Percentiles rank a stretch among this genome's conserved stretches.
Conservation (phyloP, 2,113 vertebrate species). For the Daubentonia madagascariensis region DNA sequence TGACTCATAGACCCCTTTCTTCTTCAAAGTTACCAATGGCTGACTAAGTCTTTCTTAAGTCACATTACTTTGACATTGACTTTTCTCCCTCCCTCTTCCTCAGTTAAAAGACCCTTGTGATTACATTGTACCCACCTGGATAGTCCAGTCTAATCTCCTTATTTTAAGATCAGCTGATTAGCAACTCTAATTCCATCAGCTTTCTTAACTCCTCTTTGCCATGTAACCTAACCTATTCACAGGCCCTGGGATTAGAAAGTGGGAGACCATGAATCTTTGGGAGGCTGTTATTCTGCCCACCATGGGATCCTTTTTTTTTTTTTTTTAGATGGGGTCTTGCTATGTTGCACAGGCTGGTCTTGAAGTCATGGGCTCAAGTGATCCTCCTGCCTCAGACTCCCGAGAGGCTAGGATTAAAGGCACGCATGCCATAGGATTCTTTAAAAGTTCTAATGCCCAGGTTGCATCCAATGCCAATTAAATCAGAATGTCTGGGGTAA, state of each 20-base stretch:
- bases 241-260: not conserved
- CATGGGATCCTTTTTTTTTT: not conserved
- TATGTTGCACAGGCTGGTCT: too few relatives aligned
- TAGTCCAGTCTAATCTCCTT: not conserved
- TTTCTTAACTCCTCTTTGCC: not conserved
- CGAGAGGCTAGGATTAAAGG: too few relatives aligned
- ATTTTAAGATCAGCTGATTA: slow-evolving; percentile 4
- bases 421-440: not conserved
- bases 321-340: too few relatives aligned
- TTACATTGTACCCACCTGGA: not conserved
- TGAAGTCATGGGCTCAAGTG: too few relatives aligned
- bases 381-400: too few relatives aligned
- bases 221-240: not conserved
- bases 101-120: not conserved
- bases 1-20: not conserved
- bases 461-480: not conserved
- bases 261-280: not conserved
- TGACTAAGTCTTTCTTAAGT: not conserved
- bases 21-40: not conserved
- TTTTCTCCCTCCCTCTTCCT: not conserved
- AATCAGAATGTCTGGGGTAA: not conserved
- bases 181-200: not conserved
- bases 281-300: not conserved
- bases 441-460: not conserved
- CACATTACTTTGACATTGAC: not conserved